Evolutionary conservation across 2,888 invertebrate species (phyloP), one percentile per base, ranked within the genome.

Genomic region (Xestia rhomboidea): DNA sequence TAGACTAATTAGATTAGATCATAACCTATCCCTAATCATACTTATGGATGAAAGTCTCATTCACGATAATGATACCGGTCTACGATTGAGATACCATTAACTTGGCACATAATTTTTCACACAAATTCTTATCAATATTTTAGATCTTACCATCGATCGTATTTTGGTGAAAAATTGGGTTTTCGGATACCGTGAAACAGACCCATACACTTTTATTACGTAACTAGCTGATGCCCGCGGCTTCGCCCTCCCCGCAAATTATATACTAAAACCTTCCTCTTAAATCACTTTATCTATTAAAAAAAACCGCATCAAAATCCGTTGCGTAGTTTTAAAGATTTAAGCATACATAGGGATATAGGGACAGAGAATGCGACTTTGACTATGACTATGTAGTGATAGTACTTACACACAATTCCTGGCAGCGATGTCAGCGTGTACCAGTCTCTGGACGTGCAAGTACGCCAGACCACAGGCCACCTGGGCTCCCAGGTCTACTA

Each of bases 391-490:
- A n/a, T n/a, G n/a, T n/a, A n/a, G n/a, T n/a, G n/a, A n/a, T n/a
- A 11, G 6, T 75, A 97, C 98, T 98, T 97, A 99, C 98, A 99
- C 97, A 95, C 99, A 99, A 95, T 99, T 99, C 92, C 99, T 98
- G 60, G 99, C 97, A 15, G 99, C 99, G 78, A 99, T 97, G 93
- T 99, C 99, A 93, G 98, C 98, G 94, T 99, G 99, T 82, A 99
- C 97, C 77, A 99, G 97, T 79, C 98, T 97, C 91, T 98, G 98
- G 75, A 98, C 98, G 93, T 99, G 99, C 87, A 99, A 97, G 95
- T 98, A 99, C 81, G 98, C 98, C 80, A 99, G 97, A 30, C 99
- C 99, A 89, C 98, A 97, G 68, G 98, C 98, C 84, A 98, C 97
- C 94, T 99, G 99, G 24, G 98, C 98, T 1, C 98, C 98, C 95